Conservation (phyloP, 1,140 invertebrate genomes). For the Atta cephalotes region DNA sequence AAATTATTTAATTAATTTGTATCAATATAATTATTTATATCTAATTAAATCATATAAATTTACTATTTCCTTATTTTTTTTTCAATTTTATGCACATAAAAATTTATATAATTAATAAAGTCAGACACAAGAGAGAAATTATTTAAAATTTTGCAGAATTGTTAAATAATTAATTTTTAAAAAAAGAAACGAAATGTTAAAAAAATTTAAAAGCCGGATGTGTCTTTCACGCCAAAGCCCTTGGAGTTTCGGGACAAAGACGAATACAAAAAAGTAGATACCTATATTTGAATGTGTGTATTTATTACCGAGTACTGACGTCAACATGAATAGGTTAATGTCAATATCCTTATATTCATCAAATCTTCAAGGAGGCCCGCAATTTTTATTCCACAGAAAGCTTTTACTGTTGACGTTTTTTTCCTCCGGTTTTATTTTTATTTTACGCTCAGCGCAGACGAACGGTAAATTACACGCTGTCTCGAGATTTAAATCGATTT, state of each 20-base stretch:
- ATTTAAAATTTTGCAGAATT: not conserved
- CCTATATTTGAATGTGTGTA: slow-evolving; percentile 13
- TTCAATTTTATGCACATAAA: not conserved
- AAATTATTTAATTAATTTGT: not conserved
- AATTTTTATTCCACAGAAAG: not conserved
- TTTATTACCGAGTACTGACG: slow-evolving; percentile 1
- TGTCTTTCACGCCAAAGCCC: no score
- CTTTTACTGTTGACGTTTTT: not conserved
- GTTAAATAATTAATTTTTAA: not conserved
- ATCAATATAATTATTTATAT: not conserved
- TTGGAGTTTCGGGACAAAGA: not conserved
- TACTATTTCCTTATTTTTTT: not conserved
- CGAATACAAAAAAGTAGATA: not conserved
- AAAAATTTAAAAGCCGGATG: not conserved
- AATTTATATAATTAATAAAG: not conserved
- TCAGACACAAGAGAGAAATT: not conserved
- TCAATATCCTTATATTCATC: slow-evolving; percentile 19
- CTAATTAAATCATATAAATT: not conserved
- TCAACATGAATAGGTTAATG: slow-evolving; percentile 8
- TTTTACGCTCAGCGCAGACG: slow-evolving; percentile 20
- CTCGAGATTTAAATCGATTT: slow-evolving; percentile 50
- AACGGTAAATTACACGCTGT: slow-evolving; percentile 33
- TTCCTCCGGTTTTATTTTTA: not conserved
- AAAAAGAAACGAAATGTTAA: not conserved
- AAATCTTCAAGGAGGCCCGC: not conserved